Percentiles rank a stretch among this genome's conserved stretches.
Evolutionary conservation across 2,888 invertebrate species (phyloP).

Genomic region (Agrenia bidenticulata): DNA sequence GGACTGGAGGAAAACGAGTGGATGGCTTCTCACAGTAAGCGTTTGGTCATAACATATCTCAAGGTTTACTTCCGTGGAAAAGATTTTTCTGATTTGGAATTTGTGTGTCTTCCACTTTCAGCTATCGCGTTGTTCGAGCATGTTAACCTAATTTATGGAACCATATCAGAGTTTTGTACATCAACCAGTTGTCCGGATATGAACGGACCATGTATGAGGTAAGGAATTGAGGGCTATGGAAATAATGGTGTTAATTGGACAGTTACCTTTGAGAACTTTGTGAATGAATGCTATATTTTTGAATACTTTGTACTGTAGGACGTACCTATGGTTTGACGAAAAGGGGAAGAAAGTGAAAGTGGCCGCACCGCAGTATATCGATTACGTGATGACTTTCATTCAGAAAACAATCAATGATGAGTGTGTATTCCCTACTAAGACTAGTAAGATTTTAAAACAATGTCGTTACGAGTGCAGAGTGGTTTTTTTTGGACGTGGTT

Average conservation of each 20-base stretch:
- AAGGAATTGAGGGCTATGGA: conserved; percentile 53
- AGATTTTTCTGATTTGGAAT: conserved; percentile 18
- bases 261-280: not conserved
- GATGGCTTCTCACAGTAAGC: conserved; percentile 96
- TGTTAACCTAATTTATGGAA: conserved; percentile 97
- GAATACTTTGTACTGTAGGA: conserved; percentile 63
- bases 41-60: no score
- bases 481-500: conserved; percentile 3
- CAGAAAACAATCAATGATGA: conserved; percentile 97
- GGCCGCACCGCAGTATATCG: conserved; percentile 96
- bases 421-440: conserved; percentile 96
- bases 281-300: conserved; percentile 10
- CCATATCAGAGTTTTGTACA: conserved; percentile 98
- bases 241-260: no score
- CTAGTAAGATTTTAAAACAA: conserved; percentile 74
- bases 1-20: conserved; percentile 98
- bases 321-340: conserved; percentile 97
- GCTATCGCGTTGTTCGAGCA: conserved; percentile 98
- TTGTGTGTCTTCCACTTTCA: conserved; percentile 58
- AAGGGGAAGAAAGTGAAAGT: conserved; percentile 97
- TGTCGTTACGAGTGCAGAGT: not conserved
- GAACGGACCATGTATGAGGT: conserved; percentile 94
- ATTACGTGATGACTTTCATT: conserved; percentile 97
- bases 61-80: no score
- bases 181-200: conserved; percentile 93